Evolutionary conservation across 2,888 invertebrate species (phyloP).

Genomic region (Rhopalosiphum nymphaeae): DNA sequence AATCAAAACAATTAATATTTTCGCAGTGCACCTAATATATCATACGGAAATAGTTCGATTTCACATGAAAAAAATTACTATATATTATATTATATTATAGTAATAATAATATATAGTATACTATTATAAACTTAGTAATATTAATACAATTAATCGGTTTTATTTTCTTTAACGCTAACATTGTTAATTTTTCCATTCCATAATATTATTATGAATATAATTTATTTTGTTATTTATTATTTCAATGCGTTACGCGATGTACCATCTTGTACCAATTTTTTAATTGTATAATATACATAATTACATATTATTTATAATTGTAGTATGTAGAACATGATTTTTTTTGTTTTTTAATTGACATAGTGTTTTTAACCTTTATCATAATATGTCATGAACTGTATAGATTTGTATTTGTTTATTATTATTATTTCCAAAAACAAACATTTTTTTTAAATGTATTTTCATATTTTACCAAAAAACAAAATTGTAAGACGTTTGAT

Average conservation of each 20-base stretch:
- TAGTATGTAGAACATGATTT: constrained; percentile 14
- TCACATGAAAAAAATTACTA: constrained; percentile 11
- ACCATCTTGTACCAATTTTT: constrained; percentile 35
- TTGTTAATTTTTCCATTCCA: constrained; percentile 53
- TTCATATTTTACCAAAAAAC: constrained; percentile 34
- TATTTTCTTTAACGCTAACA: constrained; percentile 23
- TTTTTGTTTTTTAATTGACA: constrained; percentile 20
- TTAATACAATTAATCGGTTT: neutral
- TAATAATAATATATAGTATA: constrained; percentile 33
- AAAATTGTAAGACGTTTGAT: constrained; percentile 8
- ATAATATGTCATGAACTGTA: constrained; percentile 32
- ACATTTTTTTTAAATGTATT: constrained; percentile 43
- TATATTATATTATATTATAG: neutral
- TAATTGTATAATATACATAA: neutral
- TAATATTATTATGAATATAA: constrained; percentile 28
- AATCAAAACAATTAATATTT: constrained; percentile 40
- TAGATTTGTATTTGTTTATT: constrained; percentile 29
- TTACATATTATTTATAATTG: constrained; percentile 22
- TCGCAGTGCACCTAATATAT: constrained; percentile 45
- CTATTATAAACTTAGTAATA: constrained; percentile 44
- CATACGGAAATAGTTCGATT: constrained; percentile 39
- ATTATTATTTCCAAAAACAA: constrained; percentile 29
- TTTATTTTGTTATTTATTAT: constrained; percentile 14
- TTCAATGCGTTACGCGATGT: constrained; percentile 1
- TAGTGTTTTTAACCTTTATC: neutral